Conservation (phyloP, 2,797 vertebrate genomes). For the Acrossocheilus fasciatus region DNA sequence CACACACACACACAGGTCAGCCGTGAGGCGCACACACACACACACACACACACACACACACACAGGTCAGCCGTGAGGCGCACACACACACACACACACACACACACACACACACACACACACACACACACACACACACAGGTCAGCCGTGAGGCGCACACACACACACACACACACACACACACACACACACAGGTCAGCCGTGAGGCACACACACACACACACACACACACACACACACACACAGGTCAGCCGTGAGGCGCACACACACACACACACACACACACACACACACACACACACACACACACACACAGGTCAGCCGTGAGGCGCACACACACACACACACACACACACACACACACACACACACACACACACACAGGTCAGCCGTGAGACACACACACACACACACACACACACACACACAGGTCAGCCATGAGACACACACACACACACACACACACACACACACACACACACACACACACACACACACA, state of each 20-base stretch:
- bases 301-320: background rate
- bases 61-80: background rate
- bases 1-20: no score
- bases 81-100: constrained; percentile 54
- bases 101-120: background rate
- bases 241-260: background rate
- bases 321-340: background rate
- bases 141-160: no score
- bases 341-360: background rate
- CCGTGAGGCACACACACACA: background rate
- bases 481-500: background rate
- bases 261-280: no score
- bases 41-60: no score
- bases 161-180: no score
- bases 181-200: no score
- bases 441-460: constrained; percentile 20
- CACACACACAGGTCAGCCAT: no score
- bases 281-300: background rate
- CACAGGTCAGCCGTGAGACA: background rate
- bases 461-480: constrained; percentile 41
- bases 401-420: no score
- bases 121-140: no score
- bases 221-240: background rate
- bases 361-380: constrained; percentile 41
- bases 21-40: no score